Evolutionary conservation across 2,113 vertebrate genomes (phyloP).

Genomic region (Cyprinus carpio): DNA sequence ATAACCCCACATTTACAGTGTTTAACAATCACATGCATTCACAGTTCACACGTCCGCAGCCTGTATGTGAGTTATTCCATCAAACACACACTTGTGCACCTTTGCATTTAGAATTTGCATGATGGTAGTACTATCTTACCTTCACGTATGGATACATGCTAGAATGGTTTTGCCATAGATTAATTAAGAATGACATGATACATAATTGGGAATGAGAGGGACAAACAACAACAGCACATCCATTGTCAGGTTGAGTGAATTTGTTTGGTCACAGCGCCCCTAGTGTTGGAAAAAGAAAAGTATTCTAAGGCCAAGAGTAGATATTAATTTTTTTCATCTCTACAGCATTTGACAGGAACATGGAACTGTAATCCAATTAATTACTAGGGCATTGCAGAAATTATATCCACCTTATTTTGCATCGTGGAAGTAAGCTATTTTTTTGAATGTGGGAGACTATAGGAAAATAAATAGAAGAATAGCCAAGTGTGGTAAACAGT

Average conservation of each 20-base stretch:
- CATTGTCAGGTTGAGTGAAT: background rate
- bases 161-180: background rate
- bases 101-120: background rate
- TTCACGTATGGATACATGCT: background rate
- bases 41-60: background rate
- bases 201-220: background rate
- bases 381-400: background rate
- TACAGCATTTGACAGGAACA: background rate
- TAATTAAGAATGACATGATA: background rate
- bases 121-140: background rate
- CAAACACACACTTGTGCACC: conserved; percentile 36
- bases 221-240: background rate
- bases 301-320: background rate
- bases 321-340: background rate
- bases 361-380: background rate
- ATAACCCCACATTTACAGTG: conserved; percentile 18
- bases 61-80: background rate
- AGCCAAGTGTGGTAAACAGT: too few species aligned
- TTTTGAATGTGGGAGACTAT: too few species aligned
- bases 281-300: background rate
- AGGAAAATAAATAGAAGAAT: too few species aligned
- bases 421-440: too few species aligned
- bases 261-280: background rate
- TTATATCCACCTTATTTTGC: too few species aligned
- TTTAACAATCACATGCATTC: conserved; percentile 49